phyloP scores from a whole-genome alignment of 64 coral and sea anemone species.

The Anthopleura sola region DNA sequence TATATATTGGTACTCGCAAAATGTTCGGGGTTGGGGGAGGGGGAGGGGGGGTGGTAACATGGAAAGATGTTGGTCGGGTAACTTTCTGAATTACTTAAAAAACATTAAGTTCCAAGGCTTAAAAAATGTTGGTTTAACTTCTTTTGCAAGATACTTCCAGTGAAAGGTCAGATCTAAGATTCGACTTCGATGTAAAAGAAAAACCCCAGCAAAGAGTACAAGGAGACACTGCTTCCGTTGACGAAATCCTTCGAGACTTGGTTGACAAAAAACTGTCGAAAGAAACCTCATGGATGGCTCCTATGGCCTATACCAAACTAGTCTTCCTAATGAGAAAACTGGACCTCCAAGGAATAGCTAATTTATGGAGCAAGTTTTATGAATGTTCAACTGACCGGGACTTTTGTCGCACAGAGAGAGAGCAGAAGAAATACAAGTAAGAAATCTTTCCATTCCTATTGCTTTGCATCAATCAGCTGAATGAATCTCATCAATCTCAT shows the following conservation, averaged over 20 bases:
- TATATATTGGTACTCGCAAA: too few relatives aligned
- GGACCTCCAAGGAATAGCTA: conserved; percentile 19
- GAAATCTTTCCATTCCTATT: neutral
- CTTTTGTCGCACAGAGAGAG: neutral
- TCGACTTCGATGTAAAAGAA: neutral
- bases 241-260: conserved; percentile 41
- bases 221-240: conserved; percentile 8
- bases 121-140: neutral
- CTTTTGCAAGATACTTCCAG: neutral
- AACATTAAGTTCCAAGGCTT: neutral
- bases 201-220: neutral
- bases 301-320: conserved; percentile 44
- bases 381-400: neutral
- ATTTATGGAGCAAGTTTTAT: conserved; percentile 39
- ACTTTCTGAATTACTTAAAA: too few relatives aligned
- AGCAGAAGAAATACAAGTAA: neutral
- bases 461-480: too few relatives aligned
- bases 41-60: too few relatives aligned
- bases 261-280: conserved; percentile 29
- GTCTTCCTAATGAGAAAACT: conserved; percentile 57
- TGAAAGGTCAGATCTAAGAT: neutral
- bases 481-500: too few relatives aligned
- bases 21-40: too few relatives aligned
- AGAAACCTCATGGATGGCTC: conserved; percentile 35
- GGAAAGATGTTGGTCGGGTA: too few relatives aligned